Percentiles rank a stretch among this genome's conserved stretches.
Conservation (phyloP, 2,888 invertebrate genomes). For the Lysandra bellargus region DNA sequence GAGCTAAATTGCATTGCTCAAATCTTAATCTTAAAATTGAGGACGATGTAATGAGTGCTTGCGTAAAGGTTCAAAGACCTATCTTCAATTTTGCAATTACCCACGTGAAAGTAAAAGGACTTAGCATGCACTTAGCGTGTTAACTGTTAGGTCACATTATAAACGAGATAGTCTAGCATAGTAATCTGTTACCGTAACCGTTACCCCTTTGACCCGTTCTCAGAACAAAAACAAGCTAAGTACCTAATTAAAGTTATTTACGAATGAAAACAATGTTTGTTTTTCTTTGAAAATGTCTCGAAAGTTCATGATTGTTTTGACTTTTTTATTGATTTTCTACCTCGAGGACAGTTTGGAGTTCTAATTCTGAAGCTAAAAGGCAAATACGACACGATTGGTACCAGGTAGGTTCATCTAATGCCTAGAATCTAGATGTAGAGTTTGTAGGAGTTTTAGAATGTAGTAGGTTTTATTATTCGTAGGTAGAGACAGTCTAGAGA, state of each 20-base stretch:
- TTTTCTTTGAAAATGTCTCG: neutral
- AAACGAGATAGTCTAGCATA: neutral
- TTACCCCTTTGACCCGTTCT: slow-evolving; percentile 9
- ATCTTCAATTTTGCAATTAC: slow-evolving; percentile 26
- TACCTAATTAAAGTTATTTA: neutral
- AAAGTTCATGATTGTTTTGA: neutral
- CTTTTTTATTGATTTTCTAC: neutral
- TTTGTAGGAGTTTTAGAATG: too few species aligned
- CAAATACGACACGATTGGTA: too few species aligned
- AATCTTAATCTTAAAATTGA: slow-evolving; percentile 11
- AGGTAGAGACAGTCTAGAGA: too few species aligned
- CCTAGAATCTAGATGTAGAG: too few species aligned
- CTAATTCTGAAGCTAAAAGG: neutral
- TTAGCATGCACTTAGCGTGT: neutral
- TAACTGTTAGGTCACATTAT: slow-evolving; percentile 19
- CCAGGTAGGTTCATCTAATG: too few species aligned
- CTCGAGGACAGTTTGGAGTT: neutral
- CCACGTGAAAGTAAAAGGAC: slow-evolving; percentile 26
- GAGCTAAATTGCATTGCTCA: neutral
- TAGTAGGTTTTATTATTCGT: too few species aligned
- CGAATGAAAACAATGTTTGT: neutral
- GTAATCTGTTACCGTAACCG: neutral
- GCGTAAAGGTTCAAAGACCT: slow-evolving; percentile 10
- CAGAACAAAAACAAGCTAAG: neutral
- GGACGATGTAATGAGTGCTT: slow-evolving; percentile 4